These are phyloP conservation scores for Neodiprion pinetum DNA, from an alignment of 1,140 invertebrate species.

Conservation along the genomic window DNA sequence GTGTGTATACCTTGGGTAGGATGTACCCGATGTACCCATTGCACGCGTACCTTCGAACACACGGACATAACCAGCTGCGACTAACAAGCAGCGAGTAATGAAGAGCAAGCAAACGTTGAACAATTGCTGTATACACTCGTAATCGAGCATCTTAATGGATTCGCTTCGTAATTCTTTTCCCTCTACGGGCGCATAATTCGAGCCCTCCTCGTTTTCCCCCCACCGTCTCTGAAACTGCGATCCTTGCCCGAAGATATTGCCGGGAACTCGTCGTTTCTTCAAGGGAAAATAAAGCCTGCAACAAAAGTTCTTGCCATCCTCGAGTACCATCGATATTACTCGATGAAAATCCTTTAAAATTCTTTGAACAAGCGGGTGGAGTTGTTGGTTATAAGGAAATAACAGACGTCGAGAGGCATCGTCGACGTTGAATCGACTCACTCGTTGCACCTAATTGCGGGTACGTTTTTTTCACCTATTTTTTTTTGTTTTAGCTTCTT, in stretches of 20 bases:
- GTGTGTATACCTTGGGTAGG: too few relatives aligned
- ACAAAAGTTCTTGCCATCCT: conserved; percentile 39
- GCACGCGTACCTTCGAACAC: too few relatives aligned
- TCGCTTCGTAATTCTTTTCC: background rate
- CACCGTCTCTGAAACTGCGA: background rate
- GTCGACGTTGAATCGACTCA: background rate
- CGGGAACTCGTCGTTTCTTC: too few relatives aligned
- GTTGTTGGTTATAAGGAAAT: background rate
- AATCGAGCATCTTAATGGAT: conserved; percentile 5
- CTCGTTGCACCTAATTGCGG: too few relatives aligned
- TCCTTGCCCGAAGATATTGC: background rate
- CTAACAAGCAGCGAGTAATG: too few relatives aligned
- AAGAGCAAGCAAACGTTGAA: background rate
- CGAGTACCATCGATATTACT: conserved; percentile 47
- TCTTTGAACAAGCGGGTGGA: conserved; percentile 19
- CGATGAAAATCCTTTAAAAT: conserved; percentile 41
- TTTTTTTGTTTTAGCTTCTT: too few relatives aligned
- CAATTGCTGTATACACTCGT: conserved; percentile 2
- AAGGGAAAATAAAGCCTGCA: conserved; percentile 14
- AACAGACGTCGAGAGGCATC: background rate
- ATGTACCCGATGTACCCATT: too few relatives aligned
- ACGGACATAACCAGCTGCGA: too few relatives aligned
- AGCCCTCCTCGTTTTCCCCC: background rate
- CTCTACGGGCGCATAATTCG: background rate
- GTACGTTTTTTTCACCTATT: too few relatives aligned